Percentiles rank a stretch among this genome's conserved stretches.
These are phyloP conservation scores for Enteromius trimaculatus DNA, from an alignment of 2,797 vertebrate species.

Conservation along the genomic window DNA sequence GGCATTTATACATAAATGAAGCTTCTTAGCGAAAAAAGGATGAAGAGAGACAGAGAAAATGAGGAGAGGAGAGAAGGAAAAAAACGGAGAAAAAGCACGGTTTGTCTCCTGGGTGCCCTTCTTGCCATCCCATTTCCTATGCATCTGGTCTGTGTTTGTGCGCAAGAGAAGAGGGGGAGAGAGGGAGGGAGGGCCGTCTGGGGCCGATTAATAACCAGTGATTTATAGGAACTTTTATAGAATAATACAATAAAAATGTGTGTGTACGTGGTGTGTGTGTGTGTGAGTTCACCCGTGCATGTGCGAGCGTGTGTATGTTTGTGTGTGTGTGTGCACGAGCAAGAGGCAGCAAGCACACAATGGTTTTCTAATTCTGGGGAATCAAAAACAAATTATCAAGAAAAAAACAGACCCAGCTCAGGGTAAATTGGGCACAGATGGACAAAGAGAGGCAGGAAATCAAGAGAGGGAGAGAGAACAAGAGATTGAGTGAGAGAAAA, in stretches of 20 bases:
- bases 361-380: slow-evolving; percentile 94
- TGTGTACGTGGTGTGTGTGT: slow-evolving; percentile 72
- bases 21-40: slow-evolving; percentile 74
- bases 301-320: slow-evolving; percentile 33
- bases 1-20: slow-evolving; percentile 78
- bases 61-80: slow-evolving; percentile 49
- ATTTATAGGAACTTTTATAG: slow-evolving; percentile 99
- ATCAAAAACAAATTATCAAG: slow-evolving; percentile 98
- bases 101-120: slow-evolving; percentile 89
- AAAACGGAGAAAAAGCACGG: slow-evolving; percentile 74
- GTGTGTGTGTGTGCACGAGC: slow-evolving; percentile 41
- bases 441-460: slow-evolving; percentile 76
- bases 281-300: slow-evolving; percentile 56
- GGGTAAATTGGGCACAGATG: slow-evolving; percentile 97
- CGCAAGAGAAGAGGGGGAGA: slow-evolving; percentile 65
- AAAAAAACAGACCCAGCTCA: slow-evolving; percentile 82
- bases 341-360: slow-evolving; percentile 82
- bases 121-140: slow-evolving; percentile 89
- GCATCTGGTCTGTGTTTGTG: slow-evolving; percentile 86
- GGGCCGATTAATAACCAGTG: slow-evolving; percentile 95
- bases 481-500: slow-evolving; percentile 49
- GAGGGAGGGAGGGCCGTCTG: slow-evolving; percentile 78
- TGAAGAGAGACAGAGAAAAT: slow-evolving; percentile 54
- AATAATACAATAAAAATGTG: slow-evolving; percentile 97
- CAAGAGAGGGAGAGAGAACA: slow-evolving; percentile 68